These are phyloP conservation scores for Caenorhabditis zanzibari DNA, from an alignment of 2,888 invertebrate genomes.

Conservation along the genomic window DNA sequence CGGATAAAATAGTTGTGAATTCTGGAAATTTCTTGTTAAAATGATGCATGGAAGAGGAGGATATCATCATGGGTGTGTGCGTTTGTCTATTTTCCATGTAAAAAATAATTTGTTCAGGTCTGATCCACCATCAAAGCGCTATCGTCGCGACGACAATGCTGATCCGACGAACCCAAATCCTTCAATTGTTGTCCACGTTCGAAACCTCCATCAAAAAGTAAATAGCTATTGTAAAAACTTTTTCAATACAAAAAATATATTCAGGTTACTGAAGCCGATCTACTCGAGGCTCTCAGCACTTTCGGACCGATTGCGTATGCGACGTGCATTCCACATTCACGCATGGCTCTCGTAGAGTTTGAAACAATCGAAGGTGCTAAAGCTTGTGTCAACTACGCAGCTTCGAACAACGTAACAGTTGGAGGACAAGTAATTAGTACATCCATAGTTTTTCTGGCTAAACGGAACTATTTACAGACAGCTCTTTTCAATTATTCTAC, in stretches of 20 bases:
- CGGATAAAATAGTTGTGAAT: background rate
- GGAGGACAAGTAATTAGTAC: conserved; percentile 80
- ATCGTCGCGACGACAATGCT: conserved; percentile 80
- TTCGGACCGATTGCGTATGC: conserved; percentile 84
- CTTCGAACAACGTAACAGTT: conserved; percentile 83
- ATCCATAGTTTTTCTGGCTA: background rate
- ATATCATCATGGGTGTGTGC: conserved; percentile 30
- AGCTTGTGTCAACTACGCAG: conserved; percentile 78
- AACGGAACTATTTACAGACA: conserved; percentile 67
- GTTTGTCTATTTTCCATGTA: background rate
- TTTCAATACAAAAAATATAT: background rate
- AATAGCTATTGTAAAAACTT: background rate
- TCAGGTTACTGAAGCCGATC: conserved; percentile 84
- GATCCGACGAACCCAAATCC: conserved; percentile 85
- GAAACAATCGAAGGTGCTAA: conserved; percentile 80
- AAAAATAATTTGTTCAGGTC: conserved; percentile 16
- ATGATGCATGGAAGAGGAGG: conserved; percentile 27
- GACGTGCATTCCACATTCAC: conserved; percentile 78
- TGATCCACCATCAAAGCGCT: conserved; percentile 65
- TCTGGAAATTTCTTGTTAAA: background rate
- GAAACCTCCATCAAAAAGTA: conserved; percentile 84
- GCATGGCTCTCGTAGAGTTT: conserved; percentile 83
- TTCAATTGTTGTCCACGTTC: conserved; percentile 85
- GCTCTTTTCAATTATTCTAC: conserved; percentile 85
- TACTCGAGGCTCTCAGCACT: conserved; percentile 85